These are phyloP conservation scores for Drosophila repleta DNA, from an alignment of 1,140 invertebrate genomes.

Conservation along the genomic window DNA sequence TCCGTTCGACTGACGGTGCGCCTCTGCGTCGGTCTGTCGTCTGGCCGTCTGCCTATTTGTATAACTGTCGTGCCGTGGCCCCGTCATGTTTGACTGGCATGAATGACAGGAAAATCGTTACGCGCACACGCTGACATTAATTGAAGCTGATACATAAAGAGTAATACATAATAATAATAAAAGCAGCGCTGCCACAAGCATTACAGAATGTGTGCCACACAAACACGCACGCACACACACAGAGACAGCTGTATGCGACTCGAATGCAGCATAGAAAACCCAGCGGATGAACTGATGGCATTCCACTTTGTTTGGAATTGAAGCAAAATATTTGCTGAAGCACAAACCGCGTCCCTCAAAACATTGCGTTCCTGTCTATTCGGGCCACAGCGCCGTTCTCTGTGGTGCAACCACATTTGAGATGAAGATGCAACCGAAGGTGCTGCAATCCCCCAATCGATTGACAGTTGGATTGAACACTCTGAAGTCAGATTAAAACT, in stretches of 20 bases:
- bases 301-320: slow-evolving; percentile 37
- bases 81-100: slow-evolving; percentile 67
- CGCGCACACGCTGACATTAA: slow-evolving; percentile 71
- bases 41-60: slow-evolving; percentile 27
- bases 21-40: slow-evolving; percentile 5
- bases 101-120: slow-evolving; percentile 79
- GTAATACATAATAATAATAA: slow-evolving; percentile 75
- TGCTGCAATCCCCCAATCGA: slow-evolving; percentile 11
- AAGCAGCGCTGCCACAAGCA: slow-evolving; percentile 22
- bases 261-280: slow-evolving; percentile 1
- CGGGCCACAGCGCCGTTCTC: neutral
- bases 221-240: slow-evolving; percentile 12
- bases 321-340: slow-evolving; percentile 33
- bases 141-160: slow-evolving; percentile 76
- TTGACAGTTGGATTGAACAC: slow-evolving; percentile 8
- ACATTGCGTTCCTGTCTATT: slow-evolving; percentile 2
- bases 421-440: slow-evolving; percentile 11
- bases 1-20: neutral
- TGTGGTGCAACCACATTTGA: slow-evolving; percentile 4
- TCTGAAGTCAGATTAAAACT: too few relatives aligned
- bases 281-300: slow-evolving; percentile 12
- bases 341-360: slow-evolving; percentile 7
- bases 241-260: too few relatives aligned
- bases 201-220: slow-evolving; percentile 30
- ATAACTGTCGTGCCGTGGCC: slow-evolving; percentile 42